Base-by-base conservation (phyloP, 2,888 invertebrate genomes). In the Cephus runcator region DNA sequence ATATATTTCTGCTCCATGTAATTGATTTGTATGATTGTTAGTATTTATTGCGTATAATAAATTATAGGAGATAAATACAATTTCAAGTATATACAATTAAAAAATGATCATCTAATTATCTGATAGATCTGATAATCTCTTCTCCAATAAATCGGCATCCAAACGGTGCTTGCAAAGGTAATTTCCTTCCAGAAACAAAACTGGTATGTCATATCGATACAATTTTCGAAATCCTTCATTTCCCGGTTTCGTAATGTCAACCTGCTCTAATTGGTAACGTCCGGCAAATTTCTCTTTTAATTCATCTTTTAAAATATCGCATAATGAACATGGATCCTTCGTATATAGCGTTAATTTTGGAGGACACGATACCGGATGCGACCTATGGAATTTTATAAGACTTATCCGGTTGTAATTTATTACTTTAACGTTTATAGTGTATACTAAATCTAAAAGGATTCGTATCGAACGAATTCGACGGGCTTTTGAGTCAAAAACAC, bases 141-240 rank as follows among this genome's bases (percentile, higher is more conserved):
- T 92, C 77, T 94, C 92, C 84, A 96, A 92, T 79, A 95, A 89
- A 75, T 92, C 90, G 79, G 90, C 92, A 91, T 96, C 93, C 83
- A 97, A 92, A 80, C 92, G 93, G 90, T 96, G 96, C 93, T 95
- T 96, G 89, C 96, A 96, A 73, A 98, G 92, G 92, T 94, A 98
- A 85, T 95, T 93, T 9, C 96, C 96, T 92, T 97, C 96, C 11
- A 98, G 93, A 91, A 97, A 97, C 84, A 98, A 92, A 12, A 98
- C 98, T 71, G 98, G 98, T 88, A 98, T 98, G 89, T 98, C 97
- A 89, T 95, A 93, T 82, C 95, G 94, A 88, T 97, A 98, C 73
- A 96, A 92, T 80, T 95, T 93, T 79, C 95, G 92, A 94, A 95
- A 97, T 76, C 94, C 92, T 68, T 96, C 88, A 91, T 97, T 97